Evolutionary conservation across 2,113 vertebrate species (phyloP), one percentile per base, ranked within the genome.

Genomic region (Triplophysa tibetana): DNA sequence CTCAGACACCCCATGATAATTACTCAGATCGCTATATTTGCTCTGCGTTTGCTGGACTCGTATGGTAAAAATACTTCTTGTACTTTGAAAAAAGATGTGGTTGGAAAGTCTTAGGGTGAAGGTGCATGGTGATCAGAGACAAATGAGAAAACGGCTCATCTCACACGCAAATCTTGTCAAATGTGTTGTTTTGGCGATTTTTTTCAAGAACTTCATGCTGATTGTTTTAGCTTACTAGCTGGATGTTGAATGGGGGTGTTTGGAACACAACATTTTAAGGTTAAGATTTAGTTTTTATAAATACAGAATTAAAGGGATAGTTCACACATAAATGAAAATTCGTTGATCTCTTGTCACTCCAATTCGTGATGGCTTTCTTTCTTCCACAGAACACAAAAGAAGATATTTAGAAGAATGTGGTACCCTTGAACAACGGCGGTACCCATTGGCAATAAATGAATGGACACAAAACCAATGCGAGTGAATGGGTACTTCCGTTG

Each of bases 61-160:
- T 10, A 21, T 19, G 21, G 19, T n/a, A 58, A 38, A 10, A 54
- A 61, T 4, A 24, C 6, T 54, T 77, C 45, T 65, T 24, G 45
- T 52, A 66, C 21, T 54, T 16, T 17, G 16, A 58, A 8, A 2
- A n/a, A 26, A 6, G 65, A 70, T 85, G 81, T 79, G 82, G 76
- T 82, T 67, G 79, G 79, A 81, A 78, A 81, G 17, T 79, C 29
- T 76, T 8, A 52, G 52, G 26, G 75, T 75, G 38, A 48, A 63
- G 43, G 43, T 75, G 23, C 73, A 16, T 60, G 52, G 6, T 66
- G 9, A 56, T 56, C 50, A 77, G 12, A 58, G 50, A 68, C 29
- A 73, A 3, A 33, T 45, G 14, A 62, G 38, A 72, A 1, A 0
- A 77, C 26, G 26, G 43, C 61, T 17, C 38, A 63, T 50, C 66